Conservation (phyloP, 2,888 invertebrate genomes). For the Nephrotoma flavescens region DNA sequence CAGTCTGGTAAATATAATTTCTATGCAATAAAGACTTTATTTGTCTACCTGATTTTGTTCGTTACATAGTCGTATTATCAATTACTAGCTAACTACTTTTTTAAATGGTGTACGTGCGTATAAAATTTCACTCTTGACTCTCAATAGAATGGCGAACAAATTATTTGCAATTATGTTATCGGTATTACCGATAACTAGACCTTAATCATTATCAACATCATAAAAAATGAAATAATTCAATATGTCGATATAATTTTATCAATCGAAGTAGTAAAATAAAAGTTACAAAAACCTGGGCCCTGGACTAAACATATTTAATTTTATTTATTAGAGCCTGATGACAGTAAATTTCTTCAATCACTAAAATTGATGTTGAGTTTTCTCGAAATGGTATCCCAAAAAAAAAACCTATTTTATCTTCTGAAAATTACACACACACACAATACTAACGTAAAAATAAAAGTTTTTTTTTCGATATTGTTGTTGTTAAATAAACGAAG, state of each 20-base stretch:
- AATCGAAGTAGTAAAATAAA: background rate
- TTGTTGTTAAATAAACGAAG: background rate
- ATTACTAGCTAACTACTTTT: too few relatives aligned
- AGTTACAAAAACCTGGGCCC: background rate
- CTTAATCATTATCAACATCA: background rate
- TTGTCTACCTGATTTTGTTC: too few relatives aligned
- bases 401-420: background rate
- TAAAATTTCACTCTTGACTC: background rate
- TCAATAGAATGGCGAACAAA: background rate
- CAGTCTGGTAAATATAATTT: too few relatives aligned
- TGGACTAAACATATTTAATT: background rate
- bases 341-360: background rate
- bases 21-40: too few relatives aligned
- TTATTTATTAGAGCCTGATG: background rate
- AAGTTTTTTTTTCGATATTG: background rate
- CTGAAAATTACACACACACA: background rate
- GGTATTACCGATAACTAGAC: background rate
- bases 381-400: background rate
- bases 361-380: background rate
- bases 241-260: background rate
- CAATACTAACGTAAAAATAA: background rate
- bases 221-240: background rate
- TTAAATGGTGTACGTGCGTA: too few relatives aligned
- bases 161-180: background rate
- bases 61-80: too few relatives aligned